Percentiles rank a stretch among this genome's conserved stretches.
Evolutionary conservation across 2,113 vertebrate species (phyloP).

Genomic region (Percina caprodes): DNA sequence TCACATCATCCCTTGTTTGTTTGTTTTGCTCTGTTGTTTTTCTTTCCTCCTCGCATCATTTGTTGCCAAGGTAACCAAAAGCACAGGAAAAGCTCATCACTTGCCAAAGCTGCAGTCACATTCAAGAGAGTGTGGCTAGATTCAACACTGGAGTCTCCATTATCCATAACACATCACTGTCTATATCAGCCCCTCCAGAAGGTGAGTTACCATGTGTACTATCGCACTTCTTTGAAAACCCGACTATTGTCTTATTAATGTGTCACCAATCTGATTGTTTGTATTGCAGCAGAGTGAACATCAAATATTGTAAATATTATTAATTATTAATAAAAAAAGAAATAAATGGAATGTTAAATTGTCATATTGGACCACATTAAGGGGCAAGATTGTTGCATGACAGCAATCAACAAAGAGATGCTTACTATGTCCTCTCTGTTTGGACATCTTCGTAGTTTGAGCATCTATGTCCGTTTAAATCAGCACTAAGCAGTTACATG

Average conservation of each 20-base stretch:
- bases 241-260: neutral
- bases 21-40: conserved; percentile 47
- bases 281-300: neutral
- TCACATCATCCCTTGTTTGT: conserved; percentile 76
- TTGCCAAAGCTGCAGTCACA: conserved; percentile 78
- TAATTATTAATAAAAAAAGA: neutral
- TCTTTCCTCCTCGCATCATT: conserved; percentile 81
- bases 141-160: conserved; percentile 90
- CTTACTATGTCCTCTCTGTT: neutral
- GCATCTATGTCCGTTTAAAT: neutral
- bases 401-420: neutral
- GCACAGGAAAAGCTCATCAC: conserved; percentile 88
- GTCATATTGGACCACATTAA: too few relatives aligned
- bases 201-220: conserved; percentile 54
- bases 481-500: neutral
- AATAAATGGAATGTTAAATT: neutral
- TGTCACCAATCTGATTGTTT: neutral
- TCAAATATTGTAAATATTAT: neutral
- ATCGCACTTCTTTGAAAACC: neutral
- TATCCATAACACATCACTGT: conserved; percentile 41
- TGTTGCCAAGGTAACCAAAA: conserved; percentile 90
- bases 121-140: conserved; percentile 70
- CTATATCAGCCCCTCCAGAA: conserved; percentile 4
- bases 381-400: neutral
- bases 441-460: neutral